A percentile compares a stretch with the other conserved stretches of the same genome.
Conservation (phyloP, 2,888 invertebrate genomes). For the Reticulitermes lucifugus region DNA sequence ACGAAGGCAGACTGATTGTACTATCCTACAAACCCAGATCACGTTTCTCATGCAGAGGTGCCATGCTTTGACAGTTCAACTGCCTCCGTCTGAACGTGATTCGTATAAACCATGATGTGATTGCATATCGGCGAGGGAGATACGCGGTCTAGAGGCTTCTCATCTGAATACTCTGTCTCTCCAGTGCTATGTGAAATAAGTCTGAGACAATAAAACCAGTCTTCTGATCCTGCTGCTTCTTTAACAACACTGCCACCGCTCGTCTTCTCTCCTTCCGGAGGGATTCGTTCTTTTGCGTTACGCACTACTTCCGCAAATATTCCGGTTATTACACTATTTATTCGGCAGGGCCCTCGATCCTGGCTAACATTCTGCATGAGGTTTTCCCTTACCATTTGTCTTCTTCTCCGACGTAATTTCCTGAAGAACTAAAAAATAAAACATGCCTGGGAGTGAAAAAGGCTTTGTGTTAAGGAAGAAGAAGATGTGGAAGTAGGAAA, state of each 20-base stretch:
- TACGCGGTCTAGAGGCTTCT: neutral
- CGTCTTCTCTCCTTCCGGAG: neutral
- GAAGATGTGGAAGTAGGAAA: neutral
- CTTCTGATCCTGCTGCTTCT: neutral
- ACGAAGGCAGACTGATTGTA: neutral
- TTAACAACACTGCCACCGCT: neutral
- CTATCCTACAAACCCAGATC: neutral
- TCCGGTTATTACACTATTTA: neutral
- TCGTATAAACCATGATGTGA: neutral
- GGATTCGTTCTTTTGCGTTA: neutral
- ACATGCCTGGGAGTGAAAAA: conserved; percentile 12
- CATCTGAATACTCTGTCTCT: neutral
- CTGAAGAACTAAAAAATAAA: conserved; percentile 9
- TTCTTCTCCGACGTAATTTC: conserved; percentile 19
- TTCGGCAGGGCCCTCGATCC: neutral
- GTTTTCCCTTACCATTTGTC: conserved; percentile 23
- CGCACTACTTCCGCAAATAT: conserved; percentile 9
- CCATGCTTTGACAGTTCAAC: conserved; percentile 9
- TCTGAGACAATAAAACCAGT: neutral
- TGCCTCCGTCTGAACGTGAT: neutral
- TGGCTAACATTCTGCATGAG: neutral
- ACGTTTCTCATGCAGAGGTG: conserved; percentile 5
- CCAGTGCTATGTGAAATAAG: neutral
- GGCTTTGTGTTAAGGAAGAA: conserved; percentile 21
- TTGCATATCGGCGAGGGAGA: neutral